These are phyloP conservation scores for Dinothrombium tinctorium DNA, from an alignment of 1,140 invertebrate species.

Conservation along the genomic window DNA sequence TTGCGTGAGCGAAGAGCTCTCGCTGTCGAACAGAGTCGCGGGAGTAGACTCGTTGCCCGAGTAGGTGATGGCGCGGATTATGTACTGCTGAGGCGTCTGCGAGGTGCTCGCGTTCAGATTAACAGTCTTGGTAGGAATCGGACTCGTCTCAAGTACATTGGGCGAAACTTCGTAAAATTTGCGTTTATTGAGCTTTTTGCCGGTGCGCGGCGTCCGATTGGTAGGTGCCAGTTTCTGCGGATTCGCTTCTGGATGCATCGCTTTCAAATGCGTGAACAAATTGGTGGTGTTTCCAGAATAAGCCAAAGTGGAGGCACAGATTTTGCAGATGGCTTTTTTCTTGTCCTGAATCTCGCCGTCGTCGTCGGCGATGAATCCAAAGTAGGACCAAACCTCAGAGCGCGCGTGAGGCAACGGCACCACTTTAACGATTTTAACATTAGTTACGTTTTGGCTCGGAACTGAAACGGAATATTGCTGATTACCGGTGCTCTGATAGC, in stretches of 20 bases:
- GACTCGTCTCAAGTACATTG: too few species aligned
- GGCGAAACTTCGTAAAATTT: neutral
- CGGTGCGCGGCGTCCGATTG: neutral
- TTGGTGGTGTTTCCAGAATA: slow-evolving; percentile 14
- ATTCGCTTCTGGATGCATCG: slow-evolving; percentile 12
- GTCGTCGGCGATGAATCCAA: slow-evolving; percentile 12
- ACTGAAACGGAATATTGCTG: too few species aligned
- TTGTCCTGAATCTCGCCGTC: slow-evolving; percentile 12
- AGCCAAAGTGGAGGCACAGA: slow-evolving; percentile 10
- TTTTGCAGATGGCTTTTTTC: slow-evolving; percentile 11
- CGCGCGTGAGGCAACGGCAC: slow-evolving; percentile 12
- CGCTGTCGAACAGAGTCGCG: neutral
- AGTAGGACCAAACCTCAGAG: slow-evolving; percentile 12
- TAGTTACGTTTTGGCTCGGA: too few species aligned
- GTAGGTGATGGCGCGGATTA: neutral
- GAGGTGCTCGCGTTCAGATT: neutral
- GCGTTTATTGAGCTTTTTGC: neutral
- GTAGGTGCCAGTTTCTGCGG: slow-evolving; percentile 6
- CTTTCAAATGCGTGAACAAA: slow-evolving; percentile 16
- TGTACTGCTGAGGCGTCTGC: neutral
- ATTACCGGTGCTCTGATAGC: too few species aligned
- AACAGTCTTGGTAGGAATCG: too few species aligned
- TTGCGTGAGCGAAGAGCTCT: neutral
- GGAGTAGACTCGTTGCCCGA: neutral
- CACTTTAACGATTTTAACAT: slow-evolving; percentile 6